These are phyloP conservation scores for Epinephelus awoara DNA, from an alignment of 2,797 vertebrate genomes.

Conservation along the genomic window DNA sequence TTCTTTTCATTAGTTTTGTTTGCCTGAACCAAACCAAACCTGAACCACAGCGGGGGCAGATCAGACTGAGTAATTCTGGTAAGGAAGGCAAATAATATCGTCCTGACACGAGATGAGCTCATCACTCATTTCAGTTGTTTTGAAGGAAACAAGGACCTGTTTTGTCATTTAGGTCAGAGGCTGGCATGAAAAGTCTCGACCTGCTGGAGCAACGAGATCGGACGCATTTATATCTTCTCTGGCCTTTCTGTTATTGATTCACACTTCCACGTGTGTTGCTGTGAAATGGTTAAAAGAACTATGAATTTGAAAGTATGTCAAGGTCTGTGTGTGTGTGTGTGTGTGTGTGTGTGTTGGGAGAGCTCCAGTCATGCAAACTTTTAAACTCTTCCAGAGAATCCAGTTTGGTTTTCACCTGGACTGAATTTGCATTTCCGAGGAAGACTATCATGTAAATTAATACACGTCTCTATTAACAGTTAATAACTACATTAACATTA, in stretches of 20 bases:
- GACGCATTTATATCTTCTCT: neutral
- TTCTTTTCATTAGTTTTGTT: neutral
- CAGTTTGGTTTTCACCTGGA: constrained; percentile 16
- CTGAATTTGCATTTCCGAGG: constrained; percentile 18
- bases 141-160: too few relatives aligned
- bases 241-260: constrained; percentile 1
- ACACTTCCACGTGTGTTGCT: constrained; percentile 10
- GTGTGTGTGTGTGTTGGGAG: constrained; percentile 16
- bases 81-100: neutral
- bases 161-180: neutral
- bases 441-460: neutral
- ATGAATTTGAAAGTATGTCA: neutral
- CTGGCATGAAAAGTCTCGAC: neutral
- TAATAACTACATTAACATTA: neutral
- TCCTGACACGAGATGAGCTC: neutral
- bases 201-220: neutral
- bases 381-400: constrained; percentile 4
- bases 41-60: neutral
- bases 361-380: neutral
- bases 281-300: neutral
- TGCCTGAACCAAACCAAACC: neutral
- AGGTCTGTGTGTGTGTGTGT: neutral
- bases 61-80: neutral
- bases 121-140: neutral
- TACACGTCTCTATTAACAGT: neutral